Conservation (phyloP, 2,888 invertebrate species). For the Leucozona laternaria region DNA sequence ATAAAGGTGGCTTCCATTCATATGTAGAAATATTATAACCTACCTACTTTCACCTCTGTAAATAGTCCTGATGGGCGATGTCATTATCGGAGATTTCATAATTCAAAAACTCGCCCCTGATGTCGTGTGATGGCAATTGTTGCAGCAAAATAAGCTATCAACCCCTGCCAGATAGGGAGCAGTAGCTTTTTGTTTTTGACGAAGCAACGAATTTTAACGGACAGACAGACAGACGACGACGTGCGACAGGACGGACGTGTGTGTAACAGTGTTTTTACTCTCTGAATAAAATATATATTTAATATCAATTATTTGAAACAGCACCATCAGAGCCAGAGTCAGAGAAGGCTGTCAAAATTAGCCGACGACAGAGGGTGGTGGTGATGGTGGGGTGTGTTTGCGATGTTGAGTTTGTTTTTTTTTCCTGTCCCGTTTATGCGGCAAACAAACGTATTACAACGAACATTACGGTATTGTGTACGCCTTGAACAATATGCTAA, state of each 20-base stretch:
- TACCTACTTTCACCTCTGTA: neutral
- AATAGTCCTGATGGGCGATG: constrained; percentile 21
- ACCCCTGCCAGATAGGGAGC: constrained; percentile 46
- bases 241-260: neutral
- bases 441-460: constrained; percentile 66
- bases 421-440: constrained; percentile 41
- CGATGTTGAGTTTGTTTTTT: constrained; percentile 33
- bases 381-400: constrained; percentile 18
- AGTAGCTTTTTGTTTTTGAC: constrained; percentile 22
- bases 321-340: no score
- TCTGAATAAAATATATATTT: constrained; percentile 72
- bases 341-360: constrained; percentile 47
- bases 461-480: constrained; percentile 61
- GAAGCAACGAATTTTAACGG: constrained; percentile 27
- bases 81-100: constrained; percentile 61
- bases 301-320: constrained; percentile 74
- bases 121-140: constrained; percentile 57
- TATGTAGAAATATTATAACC: neutral
- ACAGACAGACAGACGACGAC: neutral
- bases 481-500: constrained; percentile 71
- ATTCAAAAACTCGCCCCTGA: constrained; percentile 49
- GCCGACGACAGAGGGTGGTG: constrained; percentile 21
- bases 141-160: constrained; percentile 71
- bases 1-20: constrained; percentile 4
- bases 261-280: neutral